Evolutionary conservation across 2,113 vertebrate genomes (phyloP), one percentile per base, ranked within the genome.

Genomic region (Grallaria varia): DNA sequence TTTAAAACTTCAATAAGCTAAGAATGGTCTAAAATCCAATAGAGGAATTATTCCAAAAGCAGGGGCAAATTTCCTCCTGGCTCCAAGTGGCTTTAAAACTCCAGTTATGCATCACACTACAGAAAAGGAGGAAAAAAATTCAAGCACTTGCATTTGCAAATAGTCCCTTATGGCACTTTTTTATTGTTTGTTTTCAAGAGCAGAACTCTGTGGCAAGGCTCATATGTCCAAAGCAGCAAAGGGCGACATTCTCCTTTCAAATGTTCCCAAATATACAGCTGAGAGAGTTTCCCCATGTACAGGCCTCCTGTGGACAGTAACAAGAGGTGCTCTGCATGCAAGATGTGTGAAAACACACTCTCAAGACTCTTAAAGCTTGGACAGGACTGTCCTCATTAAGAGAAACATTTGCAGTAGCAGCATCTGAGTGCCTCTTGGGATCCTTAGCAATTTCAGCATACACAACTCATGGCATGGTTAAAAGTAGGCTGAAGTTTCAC

Each of bases 181-280:
- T 73, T 18, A 39, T 33, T 33, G 20, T 28, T 78, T 42, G 4
- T 60, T 56, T 25, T 76, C 14, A 44, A 42, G 17, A 39, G 45
- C 16, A 77, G 44, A 12, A 52, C 50, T 2, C 0, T 14, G n/a
- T 53, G 27, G 16, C 16, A 55, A 75, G 72, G 31, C 15, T 69
- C 2, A 0, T 53, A 49, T 8, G 4, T 49, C 20, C n/a, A 31
- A 81, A 71, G 30, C 4, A 2, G 0, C 10, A 24, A 33, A 59
- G 14, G 22, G n/a, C n/a, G 75, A n/a, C 35, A 23, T 77, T 60
- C 6, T n/a, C 17, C 14, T 55, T 82, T 87, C 64, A 60, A 30
- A 23, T 44, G 35, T 35, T 76, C 21, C 35, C 40, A 72, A 55
- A 58, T 2, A 1, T 13, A 56, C 14, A 72, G 39, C 23, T 59